Conservation (phyloP, 2,797 vertebrate species). For the Tenualosa ilisha region DNA sequence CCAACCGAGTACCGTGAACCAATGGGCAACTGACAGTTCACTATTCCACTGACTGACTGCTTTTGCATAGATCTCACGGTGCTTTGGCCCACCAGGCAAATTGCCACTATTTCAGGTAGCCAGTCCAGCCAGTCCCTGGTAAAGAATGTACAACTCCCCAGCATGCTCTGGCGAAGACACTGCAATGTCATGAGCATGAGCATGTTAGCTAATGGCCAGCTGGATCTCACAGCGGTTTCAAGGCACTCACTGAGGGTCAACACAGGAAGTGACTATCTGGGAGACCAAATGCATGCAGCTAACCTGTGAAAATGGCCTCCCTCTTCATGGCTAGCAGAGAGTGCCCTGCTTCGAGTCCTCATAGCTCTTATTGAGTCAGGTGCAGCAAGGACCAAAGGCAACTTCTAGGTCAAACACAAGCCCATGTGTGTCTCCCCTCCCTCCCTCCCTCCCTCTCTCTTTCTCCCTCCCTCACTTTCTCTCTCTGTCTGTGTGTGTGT, state of each 20-base stretch:
- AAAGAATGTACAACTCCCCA: background rate
- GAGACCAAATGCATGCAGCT: no score
- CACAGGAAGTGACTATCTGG: background rate
- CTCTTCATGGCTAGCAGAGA: no score
- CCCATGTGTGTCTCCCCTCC: background rate
- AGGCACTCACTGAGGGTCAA: background rate
- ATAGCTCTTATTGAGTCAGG: background rate
- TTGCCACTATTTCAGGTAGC: no score
- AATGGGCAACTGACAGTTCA: no score
- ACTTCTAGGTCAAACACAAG: constrained; percentile 11
- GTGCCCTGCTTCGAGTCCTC: background rate
- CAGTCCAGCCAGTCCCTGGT: no score
- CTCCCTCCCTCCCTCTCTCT: no score
- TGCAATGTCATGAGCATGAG: background rate
- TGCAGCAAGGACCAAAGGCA: background rate
- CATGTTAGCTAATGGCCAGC: background rate
- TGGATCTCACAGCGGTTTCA: background rate
- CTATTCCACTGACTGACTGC: no score
- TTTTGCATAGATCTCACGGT: no score
- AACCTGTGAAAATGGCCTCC: background rate
- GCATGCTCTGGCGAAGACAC: background rate
- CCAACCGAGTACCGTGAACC: no score
- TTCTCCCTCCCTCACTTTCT: no score
- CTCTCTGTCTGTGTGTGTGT: background rate
- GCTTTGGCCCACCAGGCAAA: no score